Conservation (phyloP, 2,888 invertebrate genomes). For the Chydorus sphaericus region DNA sequence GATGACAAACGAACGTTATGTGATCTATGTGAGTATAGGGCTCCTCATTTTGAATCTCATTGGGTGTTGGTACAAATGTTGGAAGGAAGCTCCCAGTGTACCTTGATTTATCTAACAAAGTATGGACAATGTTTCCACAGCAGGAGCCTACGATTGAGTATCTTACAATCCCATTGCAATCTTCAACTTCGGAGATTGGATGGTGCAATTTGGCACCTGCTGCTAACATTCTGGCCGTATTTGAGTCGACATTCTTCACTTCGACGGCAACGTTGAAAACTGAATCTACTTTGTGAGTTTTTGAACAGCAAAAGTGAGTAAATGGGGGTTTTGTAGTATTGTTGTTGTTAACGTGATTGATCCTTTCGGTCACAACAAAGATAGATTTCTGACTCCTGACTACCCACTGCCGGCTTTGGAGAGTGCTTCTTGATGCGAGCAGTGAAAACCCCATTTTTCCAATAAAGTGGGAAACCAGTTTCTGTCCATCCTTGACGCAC, state of each 20-base stretch:
- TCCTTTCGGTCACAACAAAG: slow-evolving; percentile 24
- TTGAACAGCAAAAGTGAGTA: neutral
- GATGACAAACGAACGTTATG: slow-evolving; percentile 29
- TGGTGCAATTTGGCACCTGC: slow-evolving; percentile 25
- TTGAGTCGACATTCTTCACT: slow-evolving; percentile 25
- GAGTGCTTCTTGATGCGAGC: slow-evolving; percentile 16
- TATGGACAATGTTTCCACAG: slow-evolving; percentile 33
- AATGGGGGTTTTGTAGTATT: neutral
- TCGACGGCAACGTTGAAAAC: slow-evolving; percentile 31
- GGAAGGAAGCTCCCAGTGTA: slow-evolving; percentile 31
- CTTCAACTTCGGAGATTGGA: slow-evolving; percentile 22
- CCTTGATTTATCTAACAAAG: slow-evolving; percentile 28
- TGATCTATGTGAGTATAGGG: slow-evolving; percentile 29
- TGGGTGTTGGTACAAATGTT: slow-evolving; percentile 31
- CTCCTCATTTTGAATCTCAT: neutral
- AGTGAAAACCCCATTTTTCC: slow-evolving; percentile 12
- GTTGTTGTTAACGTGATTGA: neutral
- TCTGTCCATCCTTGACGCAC: slow-evolving; percentile 10
- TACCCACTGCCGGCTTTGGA: slow-evolving; percentile 24
- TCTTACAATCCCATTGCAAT: slow-evolving; percentile 25
- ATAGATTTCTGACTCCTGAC: slow-evolving; percentile 23
- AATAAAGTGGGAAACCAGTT: neutral
- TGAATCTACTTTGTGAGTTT: slow-evolving; percentile 24
- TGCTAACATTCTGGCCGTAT: slow-evolving; percentile 18
- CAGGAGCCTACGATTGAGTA: slow-evolving; percentile 29